These are phyloP conservation scores for Tromatobia lineatoria DNA, from an alignment of 2,888 invertebrate genomes.

Conservation along the genomic window DNA sequence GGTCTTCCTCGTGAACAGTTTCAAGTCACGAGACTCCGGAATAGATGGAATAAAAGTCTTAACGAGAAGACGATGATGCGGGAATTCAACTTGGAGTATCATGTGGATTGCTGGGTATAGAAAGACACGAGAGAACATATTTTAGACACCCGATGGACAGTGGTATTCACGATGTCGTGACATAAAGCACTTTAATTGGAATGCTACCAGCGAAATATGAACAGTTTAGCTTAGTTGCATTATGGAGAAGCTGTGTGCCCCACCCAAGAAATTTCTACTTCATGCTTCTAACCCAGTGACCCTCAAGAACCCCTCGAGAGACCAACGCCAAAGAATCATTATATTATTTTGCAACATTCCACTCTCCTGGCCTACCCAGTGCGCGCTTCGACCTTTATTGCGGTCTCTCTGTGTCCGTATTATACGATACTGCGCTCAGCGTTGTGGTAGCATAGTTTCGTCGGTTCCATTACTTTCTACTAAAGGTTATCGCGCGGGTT, in stretches of 20 bases:
- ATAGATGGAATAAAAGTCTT: constrained; percentile 72
- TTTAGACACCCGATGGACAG: constrained; percentile 46
- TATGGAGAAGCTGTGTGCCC: constrained; percentile 60
- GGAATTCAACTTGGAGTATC: constrained; percentile 47
- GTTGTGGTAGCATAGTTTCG: constrained; percentile 34
- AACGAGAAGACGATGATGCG: constrained; percentile 78
- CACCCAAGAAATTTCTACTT: constrained; percentile 67
- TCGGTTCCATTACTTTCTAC: constrained; percentile 68
- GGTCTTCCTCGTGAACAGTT: constrained; percentile 47
- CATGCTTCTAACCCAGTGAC: constrained; percentile 69
- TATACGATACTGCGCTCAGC: constrained; percentile 52
- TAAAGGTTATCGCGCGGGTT: constrained; percentile 65
- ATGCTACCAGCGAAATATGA: constrained; percentile 44
- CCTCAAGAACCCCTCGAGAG: constrained; percentile 53
- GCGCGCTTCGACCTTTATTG: constrained; percentile 67
- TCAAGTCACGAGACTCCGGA: constrained; percentile 56
- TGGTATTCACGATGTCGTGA: constrained; percentile 53
- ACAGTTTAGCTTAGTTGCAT: constrained; percentile 36
- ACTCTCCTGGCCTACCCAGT: constrained; percentile 64
- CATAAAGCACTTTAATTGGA: constrained; percentile 48
- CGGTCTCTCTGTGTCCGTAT: constrained; percentile 67
- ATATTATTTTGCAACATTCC: constrained; percentile 71
- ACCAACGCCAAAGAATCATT: constrained; percentile 66
- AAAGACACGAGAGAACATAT: constrained; percentile 11
- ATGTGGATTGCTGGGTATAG: constrained; percentile 17